These are phyloP conservation scores for Metalampra italica DNA, from an alignment of 2,888 invertebrate genomes.

Conservation along the genomic window DNA sequence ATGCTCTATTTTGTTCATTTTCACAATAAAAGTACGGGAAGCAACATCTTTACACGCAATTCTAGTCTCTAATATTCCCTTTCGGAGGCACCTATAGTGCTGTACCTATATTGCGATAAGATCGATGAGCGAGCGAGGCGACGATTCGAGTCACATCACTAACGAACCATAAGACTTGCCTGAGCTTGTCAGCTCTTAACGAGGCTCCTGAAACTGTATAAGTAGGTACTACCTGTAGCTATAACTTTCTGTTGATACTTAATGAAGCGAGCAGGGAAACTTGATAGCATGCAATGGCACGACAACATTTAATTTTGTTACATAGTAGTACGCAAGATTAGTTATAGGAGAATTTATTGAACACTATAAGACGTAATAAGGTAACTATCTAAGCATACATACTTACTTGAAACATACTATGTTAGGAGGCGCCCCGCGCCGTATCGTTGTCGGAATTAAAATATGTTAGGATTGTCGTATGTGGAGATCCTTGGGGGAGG, in stretches of 20 bases:
- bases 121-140: conserved; percentile 25
- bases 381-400: no score
- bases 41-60: no score
- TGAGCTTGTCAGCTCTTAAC: conserved; percentile 47
- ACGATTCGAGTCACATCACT: conserved; percentile 39
- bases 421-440: no score
- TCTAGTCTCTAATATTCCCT: no score
- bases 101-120: conserved; percentile 5
- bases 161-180: conserved; percentile 51
- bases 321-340: not conserved
- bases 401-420: not conserved
- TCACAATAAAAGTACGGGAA: no score
- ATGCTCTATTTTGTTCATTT: no score
- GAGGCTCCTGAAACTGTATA: conserved; percentile 23
- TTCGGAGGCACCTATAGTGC: not conserved
- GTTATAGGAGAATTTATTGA: not conserved
- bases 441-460: no score
- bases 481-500: no score
- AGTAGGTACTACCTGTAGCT: conserved; percentile 6
- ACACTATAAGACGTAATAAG: not conserved
- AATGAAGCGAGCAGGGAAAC: conserved; percentile 7
- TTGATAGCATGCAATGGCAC: conserved; percentile 5
- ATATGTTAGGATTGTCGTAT: no score
- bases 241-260: conserved; percentile 10
- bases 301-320: conserved; percentile 3